A percentile compares a stretch with the other conserved stretches of the same genome.
Evolutionary conservation across 2,113 vertebrate genomes (phyloP).

Genomic region (Triplophysa siluroides): DNA sequence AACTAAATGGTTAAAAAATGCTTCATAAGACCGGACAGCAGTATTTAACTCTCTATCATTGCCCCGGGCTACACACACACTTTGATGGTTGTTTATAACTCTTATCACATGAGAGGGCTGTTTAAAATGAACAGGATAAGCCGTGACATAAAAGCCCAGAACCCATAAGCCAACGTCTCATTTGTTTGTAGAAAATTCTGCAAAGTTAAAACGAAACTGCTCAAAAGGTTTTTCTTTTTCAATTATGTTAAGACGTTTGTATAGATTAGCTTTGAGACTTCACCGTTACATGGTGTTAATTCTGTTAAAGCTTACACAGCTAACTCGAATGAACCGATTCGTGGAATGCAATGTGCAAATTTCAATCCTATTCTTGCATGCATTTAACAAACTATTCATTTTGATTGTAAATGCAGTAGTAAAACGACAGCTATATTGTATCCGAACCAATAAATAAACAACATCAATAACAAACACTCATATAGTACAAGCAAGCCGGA

Average conservation of each 20-base stretch:
- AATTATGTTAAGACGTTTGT: neutral
- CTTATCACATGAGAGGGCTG: neutral
- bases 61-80: neutral
- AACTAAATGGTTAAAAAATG: no score
- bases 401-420: no score
- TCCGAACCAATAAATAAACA: neutral
- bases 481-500: no score
- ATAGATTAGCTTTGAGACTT: neutral
- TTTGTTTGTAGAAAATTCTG: neutral
- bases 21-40: no score
- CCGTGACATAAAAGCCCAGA: neutral
- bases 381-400: neutral
- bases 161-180: neutral
- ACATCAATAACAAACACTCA: neutral
- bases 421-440: no score
- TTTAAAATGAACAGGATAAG: slow-evolving; percentile 1
- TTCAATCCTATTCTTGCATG: neutral
- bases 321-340: neutral
- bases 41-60: no score
- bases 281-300: neutral
- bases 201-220: neutral
- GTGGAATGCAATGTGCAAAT: no score
- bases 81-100: neutral
- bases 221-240: neutral
- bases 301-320: neutral